phyloP scores from a whole-genome alignment of 2,888 invertebrate species.

The Matsumyia berberina region DNA sequence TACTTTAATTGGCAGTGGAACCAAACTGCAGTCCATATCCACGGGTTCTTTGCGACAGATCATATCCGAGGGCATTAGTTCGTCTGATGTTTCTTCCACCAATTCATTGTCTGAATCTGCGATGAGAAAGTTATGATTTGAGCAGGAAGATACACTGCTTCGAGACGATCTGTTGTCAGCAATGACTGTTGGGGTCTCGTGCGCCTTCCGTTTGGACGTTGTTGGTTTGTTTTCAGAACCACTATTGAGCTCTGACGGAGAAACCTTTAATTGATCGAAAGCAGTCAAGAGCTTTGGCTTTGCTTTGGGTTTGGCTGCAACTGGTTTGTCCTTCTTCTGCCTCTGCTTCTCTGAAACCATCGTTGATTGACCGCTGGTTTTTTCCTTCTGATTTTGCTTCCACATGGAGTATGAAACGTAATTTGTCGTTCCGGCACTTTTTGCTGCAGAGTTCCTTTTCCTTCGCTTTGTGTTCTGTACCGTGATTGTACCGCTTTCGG shows the following conservation, averaged over 20 bases:
- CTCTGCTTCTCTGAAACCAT: background rate
- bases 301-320: background rate
- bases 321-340: background rate
- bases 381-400: slow-evolving; percentile 43
- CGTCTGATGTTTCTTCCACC: background rate
- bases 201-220: background rate
- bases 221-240: background rate
- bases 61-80: slow-evolving; percentile 3
- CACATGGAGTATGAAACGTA: slow-evolving; percentile 54
- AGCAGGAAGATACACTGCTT: slow-evolving; percentile 17
- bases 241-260: background rate
- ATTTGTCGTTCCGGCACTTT: background rate
- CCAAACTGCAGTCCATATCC: background rate
- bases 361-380: background rate
- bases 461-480: background rate
- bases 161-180: background rate
- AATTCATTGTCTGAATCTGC: slow-evolving; percentile 38
- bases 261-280: slow-evolving; percentile 38
- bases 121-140: slow-evolving; percentile 38
- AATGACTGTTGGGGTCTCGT: background rate
- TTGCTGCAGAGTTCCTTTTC: slow-evolving; percentile 2
- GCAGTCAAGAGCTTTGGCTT: background rate
- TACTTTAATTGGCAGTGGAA: slow-evolving; percentile 5
- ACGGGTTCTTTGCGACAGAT: slow-evolving; percentile 1
- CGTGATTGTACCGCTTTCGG: background rate